A percentile compares a stretch with the other conserved stretches of the same genome.
Evolutionary conservation across 2,888 invertebrate species (phyloP).

Genomic region (Calliopum simillimum): DNA sequence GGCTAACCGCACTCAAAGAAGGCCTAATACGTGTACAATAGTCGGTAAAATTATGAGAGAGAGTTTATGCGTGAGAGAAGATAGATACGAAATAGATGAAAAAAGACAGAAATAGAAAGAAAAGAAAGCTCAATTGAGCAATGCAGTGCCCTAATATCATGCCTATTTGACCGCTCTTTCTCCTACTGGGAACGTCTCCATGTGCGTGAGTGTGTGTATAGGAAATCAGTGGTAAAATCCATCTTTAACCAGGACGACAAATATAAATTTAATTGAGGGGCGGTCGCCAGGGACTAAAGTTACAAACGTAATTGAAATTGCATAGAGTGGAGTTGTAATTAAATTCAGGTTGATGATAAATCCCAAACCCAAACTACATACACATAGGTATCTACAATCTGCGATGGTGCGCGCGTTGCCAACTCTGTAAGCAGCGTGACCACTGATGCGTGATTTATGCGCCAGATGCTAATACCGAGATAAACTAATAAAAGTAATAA

Average conservation of each 20-base stretch:
- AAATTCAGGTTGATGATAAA: slow-evolving; percentile 20
- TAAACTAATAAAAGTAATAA: slow-evolving; percentile 55
- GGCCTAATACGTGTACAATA: too few relatives aligned
- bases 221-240: not conserved
- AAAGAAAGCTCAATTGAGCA: too few relatives aligned
- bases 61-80: too few relatives aligned
- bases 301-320: slow-evolving; percentile 11
- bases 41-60: too few relatives aligned
- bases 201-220: not conserved
- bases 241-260: not conserved
- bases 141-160: too few relatives aligned
- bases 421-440: slow-evolving; percentile 41
- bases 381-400: slow-evolving; percentile 25
- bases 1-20: too few relatives aligned
- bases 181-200: too few relatives aligned
- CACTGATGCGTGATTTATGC: slow-evolving; percentile 54
- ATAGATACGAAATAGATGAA: too few relatives aligned
- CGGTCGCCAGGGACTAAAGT: not conserved
- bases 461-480: slow-evolving; percentile 57
- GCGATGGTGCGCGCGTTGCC: slow-evolving; percentile 44
- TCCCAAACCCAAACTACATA: slow-evolving; percentile 6
- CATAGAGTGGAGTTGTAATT: slow-evolving; percentile 11
- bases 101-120: too few relatives aligned
- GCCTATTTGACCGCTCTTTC: too few relatives aligned
- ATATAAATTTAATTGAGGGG: not conserved